Percentiles rank a stretch among this genome's conserved stretches.
These are phyloP conservation scores for Gerris lacustris DNA, from an alignment of 2,888 invertebrate species.

Conservation along the genomic window DNA sequence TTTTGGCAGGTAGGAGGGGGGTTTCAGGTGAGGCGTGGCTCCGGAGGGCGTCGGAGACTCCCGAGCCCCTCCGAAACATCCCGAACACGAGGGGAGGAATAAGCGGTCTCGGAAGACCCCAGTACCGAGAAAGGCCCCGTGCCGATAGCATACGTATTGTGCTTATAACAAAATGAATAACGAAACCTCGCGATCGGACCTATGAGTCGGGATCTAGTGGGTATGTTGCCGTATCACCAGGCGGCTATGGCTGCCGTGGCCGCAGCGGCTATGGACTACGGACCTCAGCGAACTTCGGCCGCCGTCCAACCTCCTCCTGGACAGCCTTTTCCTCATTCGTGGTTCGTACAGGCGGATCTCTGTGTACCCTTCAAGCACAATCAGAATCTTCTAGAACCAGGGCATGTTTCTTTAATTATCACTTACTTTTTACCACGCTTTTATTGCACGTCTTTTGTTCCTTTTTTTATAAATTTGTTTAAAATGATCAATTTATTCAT, in stretches of 20 bases:
- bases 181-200: neutral
- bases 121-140: slow-evolving; percentile 9
- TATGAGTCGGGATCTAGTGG: slow-evolving; percentile 5
- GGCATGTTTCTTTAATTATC: slow-evolving; percentile 48
- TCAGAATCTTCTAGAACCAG: slow-evolving; percentile 79
- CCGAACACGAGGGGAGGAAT: slow-evolving; percentile 20
- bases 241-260: slow-evolving; percentile 61
- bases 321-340: slow-evolving; percentile 74
- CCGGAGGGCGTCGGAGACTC: slow-evolving; percentile 18
- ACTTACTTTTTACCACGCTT: too few relatives aligned
- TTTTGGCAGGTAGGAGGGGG: slow-evolving; percentile 15
- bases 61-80: slow-evolving; percentile 20
- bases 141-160: slow-evolving; percentile 4
- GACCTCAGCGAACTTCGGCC: slow-evolving; percentile 35
- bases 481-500: too few relatives aligned
- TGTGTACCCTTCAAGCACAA: slow-evolving; percentile 75
- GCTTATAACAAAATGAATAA: neutral
- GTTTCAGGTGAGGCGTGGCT: slow-evolving; percentile 10
- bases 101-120: slow-evolving; percentile 12
- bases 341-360: slow-evolving; percentile 88
- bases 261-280: slow-evolving; percentile 54
- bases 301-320: slow-evolving; percentile 39
- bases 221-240: slow-evolving; percentile 35
- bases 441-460: too few relatives aligned
- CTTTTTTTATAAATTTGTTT: too few relatives aligned